Evolutionary conservation across 2,888 invertebrate species (phyloP).

Genomic region (Rhagonycha lutea): DNA sequence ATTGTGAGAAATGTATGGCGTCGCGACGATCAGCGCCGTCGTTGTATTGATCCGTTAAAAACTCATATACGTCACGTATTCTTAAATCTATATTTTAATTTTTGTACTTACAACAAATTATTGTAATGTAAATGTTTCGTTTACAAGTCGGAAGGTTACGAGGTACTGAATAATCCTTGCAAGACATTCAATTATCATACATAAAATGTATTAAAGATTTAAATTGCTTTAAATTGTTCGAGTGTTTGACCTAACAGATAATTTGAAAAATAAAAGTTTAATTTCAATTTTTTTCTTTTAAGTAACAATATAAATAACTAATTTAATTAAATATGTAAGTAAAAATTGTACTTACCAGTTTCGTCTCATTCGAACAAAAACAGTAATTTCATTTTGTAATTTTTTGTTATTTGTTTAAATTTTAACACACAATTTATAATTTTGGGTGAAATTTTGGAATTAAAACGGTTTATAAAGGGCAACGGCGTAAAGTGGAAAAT

Average conservation of each 20-base stretch:
- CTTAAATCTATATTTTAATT: conserved; percentile 23
- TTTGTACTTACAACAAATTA: not conserved
- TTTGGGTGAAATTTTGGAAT: not conserved
- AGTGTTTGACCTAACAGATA: not conserved
- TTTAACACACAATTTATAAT: not conserved
- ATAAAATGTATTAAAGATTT: not conserved
- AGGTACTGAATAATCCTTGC: not conserved
- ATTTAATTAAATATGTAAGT: not conserved
- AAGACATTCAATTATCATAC: not conserved
- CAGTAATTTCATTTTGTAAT: not conserved
- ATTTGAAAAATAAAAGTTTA: not conserved
- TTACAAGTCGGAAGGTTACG: not conserved
- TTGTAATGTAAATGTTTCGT: not conserved
- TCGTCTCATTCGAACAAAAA: not conserved
- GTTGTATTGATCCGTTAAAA: conserved; percentile 45
- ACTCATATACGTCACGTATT: conserved; percentile 36
- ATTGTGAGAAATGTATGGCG: conserved; percentile 29
- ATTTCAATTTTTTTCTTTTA: not conserved
- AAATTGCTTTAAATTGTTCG: not conserved
- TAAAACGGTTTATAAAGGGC: conserved; percentile 37
- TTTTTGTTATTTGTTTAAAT: not conserved
- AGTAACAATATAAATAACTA: not conserved
- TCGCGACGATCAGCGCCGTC: conserved; percentile 46
- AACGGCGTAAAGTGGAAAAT: conserved; percentile 39
- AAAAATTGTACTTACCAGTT: not conserved